Evolutionary conservation across 2,797 vertebrate species (phyloP).

Genomic region (Hephaestus fuliginosus): DNA sequence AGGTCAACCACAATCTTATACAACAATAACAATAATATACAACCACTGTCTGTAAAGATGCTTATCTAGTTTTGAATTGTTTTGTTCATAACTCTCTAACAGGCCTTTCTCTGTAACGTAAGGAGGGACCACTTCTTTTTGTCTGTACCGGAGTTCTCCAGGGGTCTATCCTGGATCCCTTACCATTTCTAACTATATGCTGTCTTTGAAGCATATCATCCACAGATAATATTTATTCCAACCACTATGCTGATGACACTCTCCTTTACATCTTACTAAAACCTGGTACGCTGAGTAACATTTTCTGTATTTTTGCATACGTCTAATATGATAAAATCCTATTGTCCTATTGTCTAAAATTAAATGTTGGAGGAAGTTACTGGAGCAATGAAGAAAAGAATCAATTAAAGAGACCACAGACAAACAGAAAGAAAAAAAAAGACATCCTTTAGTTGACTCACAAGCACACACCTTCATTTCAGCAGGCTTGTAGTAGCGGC

Average conservation of each 20-base stretch:
- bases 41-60: neutral
- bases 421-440: neutral
- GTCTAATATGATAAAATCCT: neutral
- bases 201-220: neutral
- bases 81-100: neutral
- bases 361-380: neutral
- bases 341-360: neutral
- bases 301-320: neutral
- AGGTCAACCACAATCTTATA: neutral
- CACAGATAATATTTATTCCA: neutral
- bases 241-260: neutral
- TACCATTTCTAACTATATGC: neutral
- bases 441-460: neutral
- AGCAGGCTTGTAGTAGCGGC: constrained; percentile 94
- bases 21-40: neutral
- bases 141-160: constrained; percentile 10
- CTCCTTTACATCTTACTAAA: neutral
- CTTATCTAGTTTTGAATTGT: neutral
- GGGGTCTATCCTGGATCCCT: neutral
- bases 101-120: neutral
- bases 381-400: neutral
- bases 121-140: neutral
- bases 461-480: constrained; percentile 93
- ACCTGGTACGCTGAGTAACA: neutral
- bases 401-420: neutral